Conservation (phyloP, 1,140 invertebrate species). For the Wiebesia pumilae region DNA sequence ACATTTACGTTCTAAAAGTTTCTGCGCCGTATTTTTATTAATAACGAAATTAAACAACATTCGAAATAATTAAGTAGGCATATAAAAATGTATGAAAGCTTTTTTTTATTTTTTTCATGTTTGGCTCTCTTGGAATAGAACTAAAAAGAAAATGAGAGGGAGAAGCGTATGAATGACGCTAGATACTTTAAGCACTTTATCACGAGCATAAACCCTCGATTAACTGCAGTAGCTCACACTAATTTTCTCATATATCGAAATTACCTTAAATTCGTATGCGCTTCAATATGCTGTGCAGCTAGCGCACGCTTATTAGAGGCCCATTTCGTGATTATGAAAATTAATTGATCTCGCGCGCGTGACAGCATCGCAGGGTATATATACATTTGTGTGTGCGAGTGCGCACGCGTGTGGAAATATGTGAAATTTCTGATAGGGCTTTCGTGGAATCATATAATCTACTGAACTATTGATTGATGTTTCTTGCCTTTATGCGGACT, state of each 20-base stretch:
- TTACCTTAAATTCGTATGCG: conserved; percentile 33
- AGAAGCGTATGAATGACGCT: no score
- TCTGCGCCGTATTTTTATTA: no score
- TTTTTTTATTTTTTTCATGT: no score
- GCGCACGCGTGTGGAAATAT: background rate
- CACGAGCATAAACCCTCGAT: conserved; percentile 35
- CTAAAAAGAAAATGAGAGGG: background rate
- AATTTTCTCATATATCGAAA: conserved; percentile 49
- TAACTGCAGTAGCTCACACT: conserved; percentile 33
- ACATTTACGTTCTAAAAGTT: no score
- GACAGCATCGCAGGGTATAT: background rate
- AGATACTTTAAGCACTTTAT: background rate
- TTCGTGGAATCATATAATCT: background rate
- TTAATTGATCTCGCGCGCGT: conserved; percentile 38
- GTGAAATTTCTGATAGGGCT: background rate
- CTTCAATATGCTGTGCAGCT: background rate
- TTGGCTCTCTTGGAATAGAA: background rate
- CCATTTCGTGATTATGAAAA: conserved; percentile 52
- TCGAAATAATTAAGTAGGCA: no score
- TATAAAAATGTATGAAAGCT: no score
- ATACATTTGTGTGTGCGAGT: background rate
- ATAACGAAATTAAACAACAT: no score
- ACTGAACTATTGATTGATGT: conserved; percentile 19
- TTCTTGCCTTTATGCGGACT: background rate
- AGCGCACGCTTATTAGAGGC: conserved; percentile 23